Percentiles rank a stretch among this genome's conserved stretches.
phyloP scores from a whole-genome alignment of 2,888 invertebrate genomes.

The Cryptus viduatorius region DNA sequence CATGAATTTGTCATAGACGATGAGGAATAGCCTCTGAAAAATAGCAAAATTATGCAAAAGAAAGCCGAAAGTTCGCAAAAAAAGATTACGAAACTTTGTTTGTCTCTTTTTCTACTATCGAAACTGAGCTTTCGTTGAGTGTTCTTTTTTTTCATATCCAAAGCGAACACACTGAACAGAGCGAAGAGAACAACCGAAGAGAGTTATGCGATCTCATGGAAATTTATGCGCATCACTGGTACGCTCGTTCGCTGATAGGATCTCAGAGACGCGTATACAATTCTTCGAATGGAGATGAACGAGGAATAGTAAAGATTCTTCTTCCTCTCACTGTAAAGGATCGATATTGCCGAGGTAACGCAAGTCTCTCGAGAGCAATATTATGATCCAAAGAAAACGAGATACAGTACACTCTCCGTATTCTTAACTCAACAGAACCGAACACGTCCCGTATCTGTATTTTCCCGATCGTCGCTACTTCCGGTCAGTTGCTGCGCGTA shows the following conservation, averaged over 20 bases:
- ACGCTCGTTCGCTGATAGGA: neutral
- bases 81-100: neutral
- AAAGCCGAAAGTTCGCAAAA: too few species aligned
- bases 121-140: neutral
- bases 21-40: too few species aligned
- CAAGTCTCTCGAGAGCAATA: neutral
- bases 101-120: neutral
- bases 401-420: too few species aligned
- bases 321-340: neutral
- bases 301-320: neutral
- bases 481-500: too few species aligned
- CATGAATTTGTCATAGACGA: too few species aligned
- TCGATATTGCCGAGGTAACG: neutral
- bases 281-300: slow-evolving; percentile 3
- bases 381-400: too few species aligned
- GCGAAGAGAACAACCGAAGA: neutral
- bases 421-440: too few species aligned
- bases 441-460: too few species aligned
- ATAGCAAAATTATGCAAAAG: too few species aligned
- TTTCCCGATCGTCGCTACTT: too few species aligned
- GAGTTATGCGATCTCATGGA: slow-evolving; percentile 13
- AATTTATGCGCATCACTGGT: slow-evolving; percentile 35
- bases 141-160: slow-evolving; percentile 5
- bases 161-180: neutral
- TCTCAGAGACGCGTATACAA: neutral